Evolutionary conservation across 2,113 vertebrate genomes (phyloP).

Genomic region (Leptocoma aspasia): DNA sequence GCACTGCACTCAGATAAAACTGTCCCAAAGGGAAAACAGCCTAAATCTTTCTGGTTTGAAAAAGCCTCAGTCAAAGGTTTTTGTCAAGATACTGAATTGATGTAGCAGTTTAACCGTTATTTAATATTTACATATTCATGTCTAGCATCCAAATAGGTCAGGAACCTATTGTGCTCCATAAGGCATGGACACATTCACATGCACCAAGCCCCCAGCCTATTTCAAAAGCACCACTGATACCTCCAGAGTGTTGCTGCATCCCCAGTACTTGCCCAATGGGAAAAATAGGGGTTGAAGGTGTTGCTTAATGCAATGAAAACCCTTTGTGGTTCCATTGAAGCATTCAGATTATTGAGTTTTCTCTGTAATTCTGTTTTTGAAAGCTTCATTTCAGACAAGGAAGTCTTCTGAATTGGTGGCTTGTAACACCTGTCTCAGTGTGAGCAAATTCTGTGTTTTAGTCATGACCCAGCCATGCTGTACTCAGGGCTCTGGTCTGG

Average conservation of each 20-base stretch:
- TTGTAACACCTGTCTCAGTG: not conserved
- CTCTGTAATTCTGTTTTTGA: not conserved
- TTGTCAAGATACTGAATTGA: not conserved
- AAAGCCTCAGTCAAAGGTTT: constrained; percentile 20
- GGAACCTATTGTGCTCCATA: not conserved
- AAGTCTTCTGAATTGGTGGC: not conserved
- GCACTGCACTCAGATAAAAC: not conserved
- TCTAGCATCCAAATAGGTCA: constrained; percentile 15
- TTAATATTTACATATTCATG: constrained; percentile 33
- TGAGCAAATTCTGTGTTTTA: not conserved
- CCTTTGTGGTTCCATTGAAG: not conserved
- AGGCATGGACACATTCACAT: not conserved
- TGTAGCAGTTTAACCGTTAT: not conserved
- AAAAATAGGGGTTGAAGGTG: not conserved
- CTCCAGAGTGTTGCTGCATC: not conserved
- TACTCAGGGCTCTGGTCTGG: not conserved
- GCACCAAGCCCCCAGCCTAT: not conserved
- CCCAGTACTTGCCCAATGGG: not conserved
- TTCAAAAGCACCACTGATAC: not conserved
- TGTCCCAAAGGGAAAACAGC: not conserved
- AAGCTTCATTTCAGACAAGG: not conserved
- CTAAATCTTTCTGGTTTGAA: not conserved
- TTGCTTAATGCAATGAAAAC: not conserved
- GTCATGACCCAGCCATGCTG: not conserved
- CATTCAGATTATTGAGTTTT: not conserved